Evolutionary conservation across 1,140 invertebrate species (phyloP), one percentile per base, ranked within the genome.

Genomic region (Drosophila baimaii): DNA sequence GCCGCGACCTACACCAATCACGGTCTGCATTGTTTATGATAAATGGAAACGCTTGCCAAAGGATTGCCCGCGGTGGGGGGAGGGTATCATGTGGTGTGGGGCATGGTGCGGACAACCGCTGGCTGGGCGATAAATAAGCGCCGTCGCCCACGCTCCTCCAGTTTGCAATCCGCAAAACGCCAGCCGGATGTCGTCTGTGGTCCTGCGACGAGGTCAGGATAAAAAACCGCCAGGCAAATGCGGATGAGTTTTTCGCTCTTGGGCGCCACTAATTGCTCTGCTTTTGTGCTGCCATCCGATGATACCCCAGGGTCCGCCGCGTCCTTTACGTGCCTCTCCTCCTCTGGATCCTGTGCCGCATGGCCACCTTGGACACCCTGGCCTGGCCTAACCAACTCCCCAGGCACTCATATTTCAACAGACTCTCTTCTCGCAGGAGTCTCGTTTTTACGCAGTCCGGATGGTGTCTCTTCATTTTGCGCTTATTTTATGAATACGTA

Each of bases 181-280:
- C 49, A 54, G 51, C 51, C 51, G 46, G 37, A 55, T 59, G 44
- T 68, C 56, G 69, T 46, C 23, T 68, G 58, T 25, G 43, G 66
- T 27, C 31, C 31, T 65, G 29, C 27, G 41, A 58, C 55, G 52
- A 63, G 61, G 52, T 71, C 55, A 57, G 54, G 35, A 37, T 27
- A 49, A 47, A 56, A 39, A 62, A 51, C 43, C 37, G 49, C 61
- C 72, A n/a, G 55, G 61, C 29, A 74, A 74, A 74, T 44, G 47
- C 65, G 65, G 70, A 88, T 83, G 77, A 69, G 65, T 69, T 78
- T 86, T 66, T 76, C 80, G 84, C 84, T 88, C 84, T 89, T 83
- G 84, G 84, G 72, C 43, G 84, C 80, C 84, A 70, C 84, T 88
- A 88, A 88, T 88, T 88, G 84, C 77, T 64, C 41, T 25, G 54